Evolutionary conservation across 2,888 invertebrate species (phyloP), one percentile per base, ranked within the genome.

Genomic region (Plagodis pulveraria): DNA sequence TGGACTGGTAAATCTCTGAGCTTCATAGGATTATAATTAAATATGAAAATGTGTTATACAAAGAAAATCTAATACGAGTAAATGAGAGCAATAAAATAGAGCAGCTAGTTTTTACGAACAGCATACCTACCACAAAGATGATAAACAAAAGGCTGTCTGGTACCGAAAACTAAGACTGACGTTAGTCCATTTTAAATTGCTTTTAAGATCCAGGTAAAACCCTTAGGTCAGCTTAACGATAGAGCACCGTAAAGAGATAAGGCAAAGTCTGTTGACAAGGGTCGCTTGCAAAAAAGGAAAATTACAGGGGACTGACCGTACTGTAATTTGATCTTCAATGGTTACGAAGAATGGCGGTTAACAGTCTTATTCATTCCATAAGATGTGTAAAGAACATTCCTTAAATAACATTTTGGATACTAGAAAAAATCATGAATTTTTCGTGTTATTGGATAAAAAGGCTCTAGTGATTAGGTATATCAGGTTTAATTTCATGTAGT

Each of bases 281-380:
- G 87, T 87, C 78, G 73, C 64, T 67, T 69, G 70, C 69, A 78
- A 77, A 80, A 82, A 80, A 77, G 79, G 80, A 83, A 83, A 85
- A 88, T 87, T 86, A 81, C 81, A 74, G 72, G 77, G 84, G 84
- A 83, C 83, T 83, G 81, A 81, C 80, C 82, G 76, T 74, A 76
- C 73, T 61, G 44, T 63, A 61, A 82, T 78, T 78, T 73, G 72
- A 70, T 70, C 77, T 68, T 81, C 80, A 80, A 83, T 80, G 79
- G 78, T 78, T 74, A 71, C 71, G 70, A 66, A 64, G 66, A 76
- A 78, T 74, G 77, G 74, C 71, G 41, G 47, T 57, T 60, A 58
- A 62, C 51, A 38, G 54, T 63, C 58, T 51, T 63, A 61, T 64
- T 59, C 54, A 63, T 59, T 63, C 57, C 54, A 54, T 56, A 56